Evolutionary conservation across 2,797 vertebrate species (phyloP).

Genomic region (Alosa sapidissima): DNA sequence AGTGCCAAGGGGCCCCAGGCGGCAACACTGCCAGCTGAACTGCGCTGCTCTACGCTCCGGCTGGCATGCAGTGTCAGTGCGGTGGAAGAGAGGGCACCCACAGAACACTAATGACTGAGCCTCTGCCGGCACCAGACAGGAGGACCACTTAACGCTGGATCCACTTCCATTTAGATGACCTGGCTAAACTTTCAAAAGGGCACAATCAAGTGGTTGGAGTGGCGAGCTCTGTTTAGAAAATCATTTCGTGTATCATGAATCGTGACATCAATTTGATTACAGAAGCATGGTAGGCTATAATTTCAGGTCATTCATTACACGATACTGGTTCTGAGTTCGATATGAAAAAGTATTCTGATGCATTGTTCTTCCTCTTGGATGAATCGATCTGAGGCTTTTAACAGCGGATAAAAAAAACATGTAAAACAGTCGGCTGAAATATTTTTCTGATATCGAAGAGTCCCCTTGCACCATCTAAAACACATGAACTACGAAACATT

Average conservation of each 20-base stretch:
- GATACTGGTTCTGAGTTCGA: background rate
- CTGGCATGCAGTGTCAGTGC: background rate
- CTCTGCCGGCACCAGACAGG: background rate
- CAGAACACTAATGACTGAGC: background rate
- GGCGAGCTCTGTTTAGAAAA: background rate
- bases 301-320: background rate
- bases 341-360: background rate
- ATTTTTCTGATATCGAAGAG: background rate
- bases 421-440: background rate
- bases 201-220: background rate
- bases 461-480: background rate
- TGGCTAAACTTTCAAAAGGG: background rate
- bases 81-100: background rate
- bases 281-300: background rate
- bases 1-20: background rate
- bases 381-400: background rate
- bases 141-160: background rate
- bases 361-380: background rate
- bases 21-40: background rate
- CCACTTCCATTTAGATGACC: background rate
- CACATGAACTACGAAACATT: background rate
- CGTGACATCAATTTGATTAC: background rate
- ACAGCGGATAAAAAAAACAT: background rate
- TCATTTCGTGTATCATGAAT: background rate
- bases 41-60: background rate